Evolutionary conservation across 64 coral and sea anemone genomes (phyloP), one percentile per base, ranked within the genome.

Genomic region (Platygyra sinensis): DNA sequence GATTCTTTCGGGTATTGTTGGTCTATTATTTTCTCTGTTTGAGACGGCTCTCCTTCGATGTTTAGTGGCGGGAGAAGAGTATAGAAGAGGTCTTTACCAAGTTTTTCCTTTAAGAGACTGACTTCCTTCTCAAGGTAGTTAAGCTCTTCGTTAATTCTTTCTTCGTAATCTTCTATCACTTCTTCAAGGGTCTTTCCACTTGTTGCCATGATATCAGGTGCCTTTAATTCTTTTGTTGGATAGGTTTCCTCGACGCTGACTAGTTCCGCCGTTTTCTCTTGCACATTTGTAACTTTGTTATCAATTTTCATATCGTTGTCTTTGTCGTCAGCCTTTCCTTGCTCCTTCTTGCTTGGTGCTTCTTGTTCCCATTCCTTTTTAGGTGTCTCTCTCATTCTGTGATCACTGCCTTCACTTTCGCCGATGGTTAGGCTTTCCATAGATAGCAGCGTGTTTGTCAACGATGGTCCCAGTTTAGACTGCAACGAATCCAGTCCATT

Each of bases 111-210:
- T 31, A 90, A 50, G 22, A 28, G 10, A 52, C 22, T 60, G 19
- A 80, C 67, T 55, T 83, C 52, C 9, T 60, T 83, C 59, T 75
- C 29, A 24, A 83, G 67, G 57, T 63, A 13, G 20, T 24, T 61
- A 14, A 90, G 14, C 19, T 60, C 55, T 30, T 46, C 71, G 16
- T 90, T 25, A 85, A 74, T 76, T 75, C 54, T 52, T 83, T 85
- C n/a, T 84, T 91, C 89, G 51, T 91, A 84, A 19, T 81, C 52
- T 42, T 72, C 80, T 30, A 91, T 76, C 5, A 91, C 52, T n/a
- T 75, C 72, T 22, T 77, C 79, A 17, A 91, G 89, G 30, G 50
- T 91, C 57, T 91, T 91, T 36, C 72, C 78, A 75, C 59, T 72
- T 76, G 30, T 76, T 73, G 50, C 31, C 69, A 87, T 74, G 10